Conservation (phyloP, 2,888 invertebrate genomes). For the Sylvicola cinctus region DNA sequence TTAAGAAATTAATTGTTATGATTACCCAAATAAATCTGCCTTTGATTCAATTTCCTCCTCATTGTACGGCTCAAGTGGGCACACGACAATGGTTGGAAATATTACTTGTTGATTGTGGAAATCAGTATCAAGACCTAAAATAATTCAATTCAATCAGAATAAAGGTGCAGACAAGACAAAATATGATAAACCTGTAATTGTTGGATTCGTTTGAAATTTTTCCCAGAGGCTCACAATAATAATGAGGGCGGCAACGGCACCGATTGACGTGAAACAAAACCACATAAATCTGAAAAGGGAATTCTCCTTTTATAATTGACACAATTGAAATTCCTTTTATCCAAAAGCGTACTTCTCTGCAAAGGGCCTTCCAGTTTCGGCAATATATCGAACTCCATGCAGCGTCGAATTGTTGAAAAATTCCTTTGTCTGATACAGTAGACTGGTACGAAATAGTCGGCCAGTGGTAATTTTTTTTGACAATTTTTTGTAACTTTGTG, state of each 20-base stretch:
- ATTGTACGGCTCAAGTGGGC: slow-evolving; percentile 32
- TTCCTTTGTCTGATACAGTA: slow-evolving; percentile 46
- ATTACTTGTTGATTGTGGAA: slow-evolving; percentile 63
- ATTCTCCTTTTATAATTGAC: slow-evolving; percentile 3
- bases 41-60: slow-evolving; percentile 19
- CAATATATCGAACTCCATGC: slow-evolving; percentile 61
- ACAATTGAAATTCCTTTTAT: neutral
- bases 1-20: too few species aligned
- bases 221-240: slow-evolving; percentile 63
- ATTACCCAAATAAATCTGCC: too few species aligned
- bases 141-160: neutral
- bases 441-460: slow-evolving; percentile 32
- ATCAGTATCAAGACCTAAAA: slow-evolving; percentile 51
- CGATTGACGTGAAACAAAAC: slow-evolving; percentile 51
- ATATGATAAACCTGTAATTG: slow-evolving; percentile 61
- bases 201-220: slow-evolving; percentile 68
- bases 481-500: too few species aligned
- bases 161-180: neutral
- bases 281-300: slow-evolving; percentile 44
- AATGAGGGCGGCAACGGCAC: slow-evolving; percentile 47
- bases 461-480: slow-evolving; percentile 4
- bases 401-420: slow-evolving; percentile 58
- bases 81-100: slow-evolving; percentile 52
- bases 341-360: slow-evolving; percentile 45
- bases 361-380: slow-evolving; percentile 50